Base-by-base conservation (phyloP, 1,140 invertebrate species). In the Drosophila bipectinata region DNA sequence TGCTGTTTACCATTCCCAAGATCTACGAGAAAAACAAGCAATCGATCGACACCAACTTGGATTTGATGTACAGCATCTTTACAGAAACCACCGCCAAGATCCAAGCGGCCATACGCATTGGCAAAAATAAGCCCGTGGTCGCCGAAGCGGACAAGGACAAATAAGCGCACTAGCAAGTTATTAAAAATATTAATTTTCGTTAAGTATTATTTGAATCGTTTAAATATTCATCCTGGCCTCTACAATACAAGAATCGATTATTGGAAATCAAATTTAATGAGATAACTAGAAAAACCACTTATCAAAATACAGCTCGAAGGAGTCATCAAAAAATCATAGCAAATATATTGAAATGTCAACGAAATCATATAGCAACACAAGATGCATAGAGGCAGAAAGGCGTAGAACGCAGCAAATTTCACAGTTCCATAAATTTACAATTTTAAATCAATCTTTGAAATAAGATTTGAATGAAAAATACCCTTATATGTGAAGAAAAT, bases 11-110 rank as follows among this genome's bases (percentile, higher is more conserved):
- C 69, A 93, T 99, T 92, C 98, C 98, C 24, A 99, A 99, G 93
- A 95, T 99, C 24, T 99, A 99, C 92, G 98, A 99, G 94, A 97
- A 97, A 92, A 98, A 99, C 94, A 98, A 99, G 94, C 94, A 96
- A 85, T 97, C 98, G 93, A 98, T 99, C 91, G 98, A 99, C 93
- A 95, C 97, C 92, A 97, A 98, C 92, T 93, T 99, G 76, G 96
- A 96, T 87, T 92, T 98, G 91, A 97, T 96, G 63, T 95, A 95
- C 92, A 95, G 94, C 90, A 98, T 99, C 93, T 93, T 98, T 92
- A 95, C 96, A 91, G 97, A 98, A 91, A 95, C 98, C 87, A 95
- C 96, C 87, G 94, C 95, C 87, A 97, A 97, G 92, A 95, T 98
- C 76, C 97, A 96, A 92, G 96, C 96, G 73, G 97, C 97, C 69